Evolutionary conservation across 2,888 invertebrate genomes (phyloP), one percentile per base, ranked within the genome.

Genomic region (Scotopteryx bipunctaria): DNA sequence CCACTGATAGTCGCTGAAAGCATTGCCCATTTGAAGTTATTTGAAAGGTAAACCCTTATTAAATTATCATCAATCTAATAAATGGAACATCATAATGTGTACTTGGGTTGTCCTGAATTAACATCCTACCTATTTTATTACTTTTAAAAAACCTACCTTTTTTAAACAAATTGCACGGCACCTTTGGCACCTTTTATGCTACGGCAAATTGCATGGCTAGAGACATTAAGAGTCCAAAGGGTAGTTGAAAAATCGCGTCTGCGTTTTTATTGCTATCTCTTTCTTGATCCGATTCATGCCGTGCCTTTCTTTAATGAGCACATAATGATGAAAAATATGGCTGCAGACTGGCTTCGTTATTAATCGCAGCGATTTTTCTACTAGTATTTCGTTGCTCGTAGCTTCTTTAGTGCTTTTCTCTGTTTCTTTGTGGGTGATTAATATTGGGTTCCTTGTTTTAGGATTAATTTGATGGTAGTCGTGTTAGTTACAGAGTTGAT

Each of bases 301-400:
- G 63, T 72, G 69, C 67, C 71, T 72, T 68, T 65, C 75, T 76
- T 76, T 81, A 78, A 83, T 80, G 79, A 81, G 78, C 69, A 73
- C 72, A 71, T 81, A 76, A 81, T 83, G 81, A 81, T 83, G 83
- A 85, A 80, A 81, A 83, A 79, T 76, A 78, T 75, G 76, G 75
- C 73, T 74, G 74, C 69, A 66, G 69, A 64, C 63, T 54, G 51
- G 65, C 59, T 59, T 13, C 38, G 58, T 64, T 75, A 76, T 76
- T 75, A 76, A 78, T 77, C 69, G 74, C 44, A 44, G 63, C 66
- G 57, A 74, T 78, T 74, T 74, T 71, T 75, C 71, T 33, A 57
- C 48, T 53, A 32, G 49, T 40, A 48, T 57, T 63, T 59, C 43
- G 61, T 63, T 57, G 57, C 33, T 37, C 5, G 43, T 16, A 31